These are phyloP conservation scores for Seladonia tumulorum DNA, from an alignment of 2,888 invertebrate genomes.

Conservation along the genomic window DNA sequence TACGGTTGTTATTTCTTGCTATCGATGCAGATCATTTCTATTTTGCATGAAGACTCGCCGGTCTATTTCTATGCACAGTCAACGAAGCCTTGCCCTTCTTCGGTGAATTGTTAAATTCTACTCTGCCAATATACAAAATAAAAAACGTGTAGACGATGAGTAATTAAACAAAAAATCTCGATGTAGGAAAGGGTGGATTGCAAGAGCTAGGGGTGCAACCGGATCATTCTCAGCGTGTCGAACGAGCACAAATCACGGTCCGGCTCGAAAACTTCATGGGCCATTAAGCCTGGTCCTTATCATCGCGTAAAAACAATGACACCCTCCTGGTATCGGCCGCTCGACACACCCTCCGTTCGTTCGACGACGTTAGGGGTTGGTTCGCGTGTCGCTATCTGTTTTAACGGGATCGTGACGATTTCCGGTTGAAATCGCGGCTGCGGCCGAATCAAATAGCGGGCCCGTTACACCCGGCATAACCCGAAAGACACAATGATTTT, in stretches of 20 bases:
- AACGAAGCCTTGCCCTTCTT: no score
- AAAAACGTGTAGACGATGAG: not conserved
- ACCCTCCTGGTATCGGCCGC: slow-evolving; percentile 64
- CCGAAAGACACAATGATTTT: slow-evolving; percentile 22
- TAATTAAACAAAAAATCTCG: slow-evolving; percentile 7
- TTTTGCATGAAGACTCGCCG: no score
- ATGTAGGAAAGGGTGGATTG: slow-evolving; percentile 23
- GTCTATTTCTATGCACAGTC: no score
- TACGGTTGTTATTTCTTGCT: not conserved
- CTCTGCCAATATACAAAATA: no score
- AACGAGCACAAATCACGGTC: slow-evolving; percentile 63
- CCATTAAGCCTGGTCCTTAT: slow-evolving; percentile 80
- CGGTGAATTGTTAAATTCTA: no score
- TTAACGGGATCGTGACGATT: slow-evolving; percentile 72
- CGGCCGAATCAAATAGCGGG: slow-evolving; percentile 55
- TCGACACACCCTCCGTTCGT: slow-evolving; percentile 66
- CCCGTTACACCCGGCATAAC: not conserved
- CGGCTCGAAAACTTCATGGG: slow-evolving; percentile 77
- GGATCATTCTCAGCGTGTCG: slow-evolving; percentile 45
- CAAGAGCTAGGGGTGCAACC: not conserved
- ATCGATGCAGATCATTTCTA: not conserved
- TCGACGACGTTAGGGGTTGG: slow-evolving; percentile 66
- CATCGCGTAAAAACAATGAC: slow-evolving; percentile 79
- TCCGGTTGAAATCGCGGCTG: slow-evolving; percentile 60
- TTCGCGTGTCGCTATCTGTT: slow-evolving; percentile 74